phyloP scores from a whole-genome alignment of 2,113 vertebrate species.

The Montifringilla adamsi region DNA sequence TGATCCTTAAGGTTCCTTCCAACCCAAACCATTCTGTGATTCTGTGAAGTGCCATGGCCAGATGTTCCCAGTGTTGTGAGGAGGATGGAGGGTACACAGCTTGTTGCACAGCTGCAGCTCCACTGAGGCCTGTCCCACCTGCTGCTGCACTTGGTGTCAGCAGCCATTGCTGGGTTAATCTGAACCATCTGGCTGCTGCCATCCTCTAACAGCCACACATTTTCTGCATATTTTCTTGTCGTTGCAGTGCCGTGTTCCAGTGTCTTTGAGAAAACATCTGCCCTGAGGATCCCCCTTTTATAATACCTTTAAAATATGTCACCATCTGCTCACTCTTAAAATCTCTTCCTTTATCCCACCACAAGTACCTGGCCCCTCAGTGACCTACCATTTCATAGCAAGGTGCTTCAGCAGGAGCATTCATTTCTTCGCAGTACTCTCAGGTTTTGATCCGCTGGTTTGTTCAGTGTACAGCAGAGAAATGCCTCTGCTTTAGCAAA shows the following conservation, averaged over 20 bases:
- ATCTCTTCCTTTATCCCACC: not conserved
- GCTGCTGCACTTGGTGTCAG: not conserved
- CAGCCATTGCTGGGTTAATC: not conserved
- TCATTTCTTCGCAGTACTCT: not conserved
- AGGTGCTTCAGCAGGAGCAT: not conserved
- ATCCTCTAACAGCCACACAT: not conserved
- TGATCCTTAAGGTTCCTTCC: not conserved
- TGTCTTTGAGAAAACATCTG: constrained; percentile 41
- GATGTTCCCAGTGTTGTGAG: not conserved
- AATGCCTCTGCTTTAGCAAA: not conserved
- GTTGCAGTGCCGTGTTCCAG: not conserved
- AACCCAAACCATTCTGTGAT: not conserved
- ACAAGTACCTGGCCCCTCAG: not conserved
- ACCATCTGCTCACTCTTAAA: not conserved
- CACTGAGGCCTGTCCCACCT: not conserved
- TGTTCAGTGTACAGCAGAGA: not conserved
- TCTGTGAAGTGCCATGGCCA: not conserved
- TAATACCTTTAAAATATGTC: constrained; percentile 12
- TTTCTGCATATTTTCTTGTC: constrained; percentile 38
- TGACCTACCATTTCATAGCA: constrained; percentile 6
- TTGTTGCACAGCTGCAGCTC: not conserved
- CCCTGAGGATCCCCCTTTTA: not conserved
- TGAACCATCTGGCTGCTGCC: constrained; percentile 33
- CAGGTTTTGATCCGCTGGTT: not conserved
- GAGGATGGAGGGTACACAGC: not conserved